Evolutionary conservation across 2,797 vertebrate genomes (phyloP).

Genomic region (Malacoctenus gilli): DNA sequence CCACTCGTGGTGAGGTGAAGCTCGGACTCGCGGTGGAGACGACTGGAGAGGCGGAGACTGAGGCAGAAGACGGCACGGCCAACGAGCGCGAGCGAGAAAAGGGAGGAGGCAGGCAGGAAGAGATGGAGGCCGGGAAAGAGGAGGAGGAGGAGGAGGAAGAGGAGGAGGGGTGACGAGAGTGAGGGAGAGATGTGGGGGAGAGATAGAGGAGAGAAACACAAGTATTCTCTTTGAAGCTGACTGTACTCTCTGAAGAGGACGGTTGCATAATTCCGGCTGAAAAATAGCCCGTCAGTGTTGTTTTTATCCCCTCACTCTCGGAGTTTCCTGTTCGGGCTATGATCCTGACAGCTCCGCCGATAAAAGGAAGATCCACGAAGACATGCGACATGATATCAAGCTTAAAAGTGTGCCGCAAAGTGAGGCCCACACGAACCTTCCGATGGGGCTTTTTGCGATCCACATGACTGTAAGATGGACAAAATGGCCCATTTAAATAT

Average conservation of each 20-base stretch:
- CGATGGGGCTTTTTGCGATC: slow-evolving; percentile 10
- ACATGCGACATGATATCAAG: slow-evolving; percentile 1
- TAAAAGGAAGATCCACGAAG: slow-evolving; percentile 1
- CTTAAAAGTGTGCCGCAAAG: slow-evolving; percentile 1
- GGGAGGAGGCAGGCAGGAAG: neutral
- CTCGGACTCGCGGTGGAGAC: neutral
- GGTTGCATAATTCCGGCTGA: slow-evolving; percentile 62
- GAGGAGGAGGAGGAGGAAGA: slow-evolving; percentile 20
- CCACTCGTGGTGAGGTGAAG: slow-evolving; percentile 10
- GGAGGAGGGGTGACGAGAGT: slow-evolving; percentile 19
- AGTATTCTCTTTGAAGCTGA: slow-evolving; percentile 73
- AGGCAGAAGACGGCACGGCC: slow-evolving; percentile 22
- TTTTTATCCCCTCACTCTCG: slow-evolving; percentile 17
- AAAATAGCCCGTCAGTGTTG: slow-evolving; percentile 44
- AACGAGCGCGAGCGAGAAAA: slow-evolving; percentile 10
- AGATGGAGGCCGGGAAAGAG: slow-evolving; percentile 6
- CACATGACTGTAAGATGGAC: slow-evolving; percentile 38
- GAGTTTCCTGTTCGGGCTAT: slow-evolving; percentile 17
- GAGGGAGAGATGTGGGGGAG: slow-evolving; percentile 21
- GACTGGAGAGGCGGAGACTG: slow-evolving; percentile 13
- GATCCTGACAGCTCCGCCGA: slow-evolving; percentile 20
- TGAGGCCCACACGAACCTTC: slow-evolving; percentile 1
- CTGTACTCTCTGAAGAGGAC: slow-evolving; percentile 57
- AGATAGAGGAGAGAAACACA: slow-evolving; percentile 30
- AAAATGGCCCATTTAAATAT: slow-evolving; percentile 46